phyloP scores from a whole-genome alignment of 2,797 vertebrate genomes.

The Saxicola maurus region DNA sequence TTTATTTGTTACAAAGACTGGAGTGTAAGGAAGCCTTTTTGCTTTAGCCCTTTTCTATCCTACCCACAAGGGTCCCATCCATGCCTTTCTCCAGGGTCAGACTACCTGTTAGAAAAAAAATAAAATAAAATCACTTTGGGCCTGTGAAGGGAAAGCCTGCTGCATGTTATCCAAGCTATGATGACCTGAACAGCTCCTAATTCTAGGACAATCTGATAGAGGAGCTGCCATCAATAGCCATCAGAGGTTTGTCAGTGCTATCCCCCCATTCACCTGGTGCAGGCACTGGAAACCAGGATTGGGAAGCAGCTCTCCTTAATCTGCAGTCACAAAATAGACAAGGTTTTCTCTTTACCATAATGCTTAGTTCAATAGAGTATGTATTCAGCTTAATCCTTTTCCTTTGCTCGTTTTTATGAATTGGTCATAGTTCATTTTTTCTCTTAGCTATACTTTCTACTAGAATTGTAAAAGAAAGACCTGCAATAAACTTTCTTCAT shows the following conservation, averaged over 20 bases:
- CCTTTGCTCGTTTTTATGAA: constrained; percentile 36
- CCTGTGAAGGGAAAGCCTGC: constrained; percentile 15
- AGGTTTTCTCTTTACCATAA: constrained; percentile 27
- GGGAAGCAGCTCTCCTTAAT: constrained; percentile 18
- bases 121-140: background rate
- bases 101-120: background rate
- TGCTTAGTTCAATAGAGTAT: constrained; percentile 48
- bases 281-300: constrained; percentile 34
- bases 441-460: constrained; percentile 74
- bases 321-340: constrained; percentile 1
- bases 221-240: background rate
- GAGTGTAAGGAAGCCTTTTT: constrained; percentile 18
- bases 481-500: constrained; percentile 79
- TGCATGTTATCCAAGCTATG: constrained; percentile 27
- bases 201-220: background rate
- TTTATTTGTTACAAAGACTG: constrained; percentile 14
- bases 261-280: background rate
- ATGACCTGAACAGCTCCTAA: background rate
- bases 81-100: background rate
- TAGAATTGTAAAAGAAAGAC: constrained; percentile 66
- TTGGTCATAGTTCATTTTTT: constrained; percentile 52
- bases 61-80: background rate
- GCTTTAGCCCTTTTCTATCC: constrained; percentile 10
- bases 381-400: constrained; percentile 56
- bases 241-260: background rate